Evolutionary conservation across 2,888 invertebrate genomes (phyloP), one percentile per base, ranked within the genome.

Genomic region (Aelia acuminata): DNA sequence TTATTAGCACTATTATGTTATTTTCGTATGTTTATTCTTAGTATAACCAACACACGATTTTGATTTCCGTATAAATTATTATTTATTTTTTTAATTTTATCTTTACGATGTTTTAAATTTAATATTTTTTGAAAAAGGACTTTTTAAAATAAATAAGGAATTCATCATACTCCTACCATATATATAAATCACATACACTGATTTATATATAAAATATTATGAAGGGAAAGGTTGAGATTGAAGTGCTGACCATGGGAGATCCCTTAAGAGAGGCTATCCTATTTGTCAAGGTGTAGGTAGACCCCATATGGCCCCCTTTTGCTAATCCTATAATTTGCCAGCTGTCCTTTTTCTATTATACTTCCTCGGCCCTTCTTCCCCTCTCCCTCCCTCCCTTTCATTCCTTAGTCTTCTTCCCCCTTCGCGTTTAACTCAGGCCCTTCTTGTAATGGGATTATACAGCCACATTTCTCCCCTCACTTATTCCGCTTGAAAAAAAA

Each of bases 271-370:
- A 70, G 63, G 35, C 31, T 70, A 80, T 80, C 80, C 80, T 43
- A 80, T 80, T 80, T 80, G 80, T 47, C 80, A 80, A 80, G 80
- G 80, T 43, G 43, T 80, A 80, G 80, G 80, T 43, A 70, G 63
- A 31, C 63, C 63, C 43, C 75, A 31, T 22, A 43, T n/a, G 22
- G 80, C 18, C 43, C 84, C 84, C 49, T 47, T 35, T n/a, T 39
- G 50, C 57, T 53, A 87, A 87, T 87, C 87, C 87, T 87, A 87
- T 87, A 87, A 87, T 70, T 87, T 87, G 87, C 47, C 87, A 87
- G 87, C 87, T 87, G 87, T 63, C 84, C 50, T 8, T 47, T 50
- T 49, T 63, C 87, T 43, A 87, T 87, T 87, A 70, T 87, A 87
- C 35, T 85, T 43, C 50, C 57, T 39, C 50, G 57, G 31, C 35